phyloP scores from a whole-genome alignment of 2,113 vertebrate genomes.

The Charadrius vociferus region DNA sequence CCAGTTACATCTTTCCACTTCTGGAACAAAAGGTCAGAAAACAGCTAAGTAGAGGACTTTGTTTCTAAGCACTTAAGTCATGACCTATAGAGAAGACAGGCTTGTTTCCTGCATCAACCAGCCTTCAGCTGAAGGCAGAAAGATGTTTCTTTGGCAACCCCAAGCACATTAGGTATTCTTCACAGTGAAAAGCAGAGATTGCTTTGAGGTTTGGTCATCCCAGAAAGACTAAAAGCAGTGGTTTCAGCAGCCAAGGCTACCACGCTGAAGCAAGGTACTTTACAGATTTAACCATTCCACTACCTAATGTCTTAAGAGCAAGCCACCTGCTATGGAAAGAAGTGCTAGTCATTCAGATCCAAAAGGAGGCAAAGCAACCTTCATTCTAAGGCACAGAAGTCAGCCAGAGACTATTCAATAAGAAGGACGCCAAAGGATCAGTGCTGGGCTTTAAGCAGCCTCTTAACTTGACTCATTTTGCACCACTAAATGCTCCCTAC shows the following conservation, averaged over 20 bases:
- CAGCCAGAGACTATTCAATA: not conserved
- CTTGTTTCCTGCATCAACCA: not conserved
- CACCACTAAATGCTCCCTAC: not conserved
- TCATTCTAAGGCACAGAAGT: not conserved
- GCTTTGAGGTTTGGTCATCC: not conserved
- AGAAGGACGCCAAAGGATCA: not conserved
- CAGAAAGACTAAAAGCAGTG: not conserved
- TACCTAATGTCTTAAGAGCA: not conserved
- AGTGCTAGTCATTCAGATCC: not conserved
- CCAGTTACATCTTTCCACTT: not conserved
- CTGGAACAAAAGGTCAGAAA: not conserved
- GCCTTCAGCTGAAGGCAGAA: not conserved
- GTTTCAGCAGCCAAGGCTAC: not conserved
- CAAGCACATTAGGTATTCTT: not conserved
- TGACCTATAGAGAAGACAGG: not conserved
- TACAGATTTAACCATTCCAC: not conserved
- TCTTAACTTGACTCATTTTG: not conserved
- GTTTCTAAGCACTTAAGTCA: not conserved
- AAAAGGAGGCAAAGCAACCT: not conserved
- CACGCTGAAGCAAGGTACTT: not conserved
- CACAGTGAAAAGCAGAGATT: not conserved
- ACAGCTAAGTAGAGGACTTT: not conserved
- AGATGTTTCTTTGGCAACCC: not conserved
- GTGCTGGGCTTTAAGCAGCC: not conserved
- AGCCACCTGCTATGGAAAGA: not conserved